Base-by-base conservation (phyloP, 2,797 vertebrate species). In the Tadarida brasiliensis region DNA sequence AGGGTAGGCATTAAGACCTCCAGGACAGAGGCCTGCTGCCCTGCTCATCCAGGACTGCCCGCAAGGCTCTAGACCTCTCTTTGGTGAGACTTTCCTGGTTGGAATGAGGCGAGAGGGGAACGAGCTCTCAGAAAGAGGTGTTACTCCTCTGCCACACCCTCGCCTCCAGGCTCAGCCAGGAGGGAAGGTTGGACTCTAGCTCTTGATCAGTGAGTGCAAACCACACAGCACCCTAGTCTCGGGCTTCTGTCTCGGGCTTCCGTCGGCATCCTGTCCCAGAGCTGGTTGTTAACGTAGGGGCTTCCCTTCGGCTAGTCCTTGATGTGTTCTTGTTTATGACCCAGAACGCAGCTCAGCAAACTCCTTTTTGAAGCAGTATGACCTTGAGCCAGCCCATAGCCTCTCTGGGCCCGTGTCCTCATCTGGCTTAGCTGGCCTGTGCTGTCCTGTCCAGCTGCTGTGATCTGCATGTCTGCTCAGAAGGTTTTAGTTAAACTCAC, bases 401-500 rank as follows among this genome's bases (percentile, higher is more conserved):
- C 35, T 70, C 77, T 82, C 56, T 56, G 76, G 73, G 28, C 68
- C 59, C 17, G 20, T 61, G 11, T 88, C 11, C 24, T n/a, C 59
- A 0, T 28, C 49, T 67, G 87, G 12, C 63, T 90, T 54, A 73
- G 65, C 51, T 33, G 71, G 15, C 26, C 84, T 78, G 6, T 47
- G 30, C 82, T 20, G 19, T 90, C n/a, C 91, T 61, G 14, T 68
- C 35, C 20, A 47, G 68, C 44, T 90, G 54, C 84, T 74, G 20
- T 16, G 51, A 19, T 51, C 73, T n/a, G 35, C 54, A 8, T 54
- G 5, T 91, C 84, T 77, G 61, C 74, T 70, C 16, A 51, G 84
- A 92, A 74, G 44, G 30, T 87, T 90, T 83, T 89, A 84, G 47
- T 61, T 91, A 94, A 87, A 49, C 51, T 71, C 68, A 71, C 2